These are phyloP conservation scores for Elmis aenea DNA, from an alignment of 2,888 invertebrate genomes.

Conservation along the genomic window DNA sequence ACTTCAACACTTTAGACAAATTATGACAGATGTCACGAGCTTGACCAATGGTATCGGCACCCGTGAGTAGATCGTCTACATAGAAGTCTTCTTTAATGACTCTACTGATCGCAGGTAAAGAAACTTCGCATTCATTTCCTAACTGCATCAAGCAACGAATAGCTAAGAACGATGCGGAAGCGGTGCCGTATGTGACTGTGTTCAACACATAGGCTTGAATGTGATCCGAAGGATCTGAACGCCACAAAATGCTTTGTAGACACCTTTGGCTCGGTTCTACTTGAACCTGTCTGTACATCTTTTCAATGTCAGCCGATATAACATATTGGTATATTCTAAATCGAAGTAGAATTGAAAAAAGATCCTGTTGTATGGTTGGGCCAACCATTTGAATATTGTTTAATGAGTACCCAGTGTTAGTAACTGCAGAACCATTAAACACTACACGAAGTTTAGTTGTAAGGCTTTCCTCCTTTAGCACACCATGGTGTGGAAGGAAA, in stretches of 20 bases:
- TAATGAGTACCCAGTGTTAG: constrained; percentile 18
- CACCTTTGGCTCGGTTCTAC: neutral
- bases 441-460: too few species aligned
- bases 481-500: constrained; percentile 22
- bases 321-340: constrained; percentile 16
- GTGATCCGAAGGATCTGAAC: too few species aligned
- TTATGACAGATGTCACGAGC: constrained; percentile 16
- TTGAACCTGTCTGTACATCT: constrained; percentile 18
- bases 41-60: constrained; percentile 12
- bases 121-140: constrained; percentile 8
- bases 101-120: constrained; percentile 10
- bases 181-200: constrained; percentile 25
- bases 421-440: constrained; percentile 25
- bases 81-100: constrained; percentile 20
- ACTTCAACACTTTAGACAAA: constrained; percentile 12
- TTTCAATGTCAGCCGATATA: too few species aligned
- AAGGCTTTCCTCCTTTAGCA: constrained; percentile 17
- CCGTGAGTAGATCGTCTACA: constrained; percentile 21
- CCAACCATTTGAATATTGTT: constrained; percentile 22
- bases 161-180: constrained; percentile 21
- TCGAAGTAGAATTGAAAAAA: constrained; percentile 19
- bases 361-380: constrained; percentile 17
- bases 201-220: constrained; percentile 16
- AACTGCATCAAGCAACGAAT: constrained; percentile 12
- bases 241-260: neutral